Percentiles rank a stretch among this genome's conserved stretches.
phyloP scores from a whole-genome alignment of 1,140 invertebrate species.

The Caenorhabditis tropicalis region DNA sequence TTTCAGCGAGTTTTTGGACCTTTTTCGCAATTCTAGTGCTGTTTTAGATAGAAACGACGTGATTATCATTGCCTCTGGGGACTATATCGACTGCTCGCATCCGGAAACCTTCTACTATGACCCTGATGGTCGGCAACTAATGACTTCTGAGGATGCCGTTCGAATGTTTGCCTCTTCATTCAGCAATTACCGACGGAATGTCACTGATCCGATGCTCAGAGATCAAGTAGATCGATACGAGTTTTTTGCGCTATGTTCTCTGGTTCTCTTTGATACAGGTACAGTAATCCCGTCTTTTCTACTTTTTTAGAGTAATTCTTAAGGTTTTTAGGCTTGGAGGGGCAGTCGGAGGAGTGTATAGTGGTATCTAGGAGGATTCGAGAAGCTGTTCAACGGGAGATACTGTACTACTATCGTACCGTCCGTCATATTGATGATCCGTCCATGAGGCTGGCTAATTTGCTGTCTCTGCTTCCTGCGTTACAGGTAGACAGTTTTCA shows the following conservation, averaged over 20 bases:
- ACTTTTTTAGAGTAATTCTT: no score
- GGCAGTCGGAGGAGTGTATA: conserved; percentile 43
- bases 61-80: conserved; percentile 31
- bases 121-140: conserved; percentile 22
- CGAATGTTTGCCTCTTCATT: conserved; percentile 46
- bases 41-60: conserved; percentile 50
- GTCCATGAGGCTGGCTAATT: conserved; percentile 9
- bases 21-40: neutral
- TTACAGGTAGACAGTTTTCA: neutral
- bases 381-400: conserved; percentile 1
- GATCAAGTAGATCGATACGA: conserved; percentile 40
- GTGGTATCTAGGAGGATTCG: conserved; percentile 5
- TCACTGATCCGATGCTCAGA: conserved; percentile 34
- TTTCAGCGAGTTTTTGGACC: no score
- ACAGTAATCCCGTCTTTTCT: no score
- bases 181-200: conserved; percentile 31
- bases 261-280: conserved; percentile 51
- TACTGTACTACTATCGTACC: conserved; percentile 42
- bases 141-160: conserved; percentile 49
- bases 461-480: conserved; percentile 39
- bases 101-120: conserved; percentile 50
- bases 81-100: conserved; percentile 42
- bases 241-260: conserved; percentile 46
- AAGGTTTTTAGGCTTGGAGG: neutral
- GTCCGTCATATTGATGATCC: conserved; percentile 13